Conservation (phyloP, 2,888 invertebrate genomes). For the Pherbina coryleti region DNA sequence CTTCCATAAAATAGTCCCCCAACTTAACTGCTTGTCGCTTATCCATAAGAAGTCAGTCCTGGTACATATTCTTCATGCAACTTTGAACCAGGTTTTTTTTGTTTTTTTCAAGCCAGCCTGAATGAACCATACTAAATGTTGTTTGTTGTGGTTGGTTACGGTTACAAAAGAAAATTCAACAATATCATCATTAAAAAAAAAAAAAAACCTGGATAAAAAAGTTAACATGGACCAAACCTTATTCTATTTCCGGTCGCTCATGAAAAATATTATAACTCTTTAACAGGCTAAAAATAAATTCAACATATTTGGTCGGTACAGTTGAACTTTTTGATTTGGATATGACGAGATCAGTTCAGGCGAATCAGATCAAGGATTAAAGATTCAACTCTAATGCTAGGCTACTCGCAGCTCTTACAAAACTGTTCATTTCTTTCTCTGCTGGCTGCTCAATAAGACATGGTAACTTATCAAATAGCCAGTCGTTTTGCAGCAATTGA, state of each 20-base stretch:
- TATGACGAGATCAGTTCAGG: background rate
- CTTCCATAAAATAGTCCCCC: background rate
- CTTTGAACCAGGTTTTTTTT: background rate
- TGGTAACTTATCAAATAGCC: conserved; percentile 13
- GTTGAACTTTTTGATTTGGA: background rate
- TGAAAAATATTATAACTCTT: background rate
- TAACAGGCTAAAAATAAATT: background rate
- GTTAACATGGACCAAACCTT: conserved; percentile 48
- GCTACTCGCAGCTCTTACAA: too few species aligned
- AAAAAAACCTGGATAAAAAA: background rate
- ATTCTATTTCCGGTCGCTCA: conserved; percentile 50
- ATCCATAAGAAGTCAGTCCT: background rate
- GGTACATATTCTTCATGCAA: background rate
- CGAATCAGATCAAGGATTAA: too few species aligned
- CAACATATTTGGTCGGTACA: too few species aligned
- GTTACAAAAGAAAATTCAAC: conserved; percentile 6
- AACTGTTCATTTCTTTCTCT: background rate
- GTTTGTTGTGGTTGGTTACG: conserved; percentile 20
- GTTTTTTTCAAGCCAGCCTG: background rate
- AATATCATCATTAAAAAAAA: background rate
- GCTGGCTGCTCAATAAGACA: background rate
- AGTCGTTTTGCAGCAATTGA: conserved; percentile 22
- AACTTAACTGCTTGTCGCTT: background rate
- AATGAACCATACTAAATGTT: conserved; percentile 22
- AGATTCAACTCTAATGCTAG: too few species aligned